phyloP scores from a whole-genome alignment of 2,888 invertebrate species.

The Trichopoda pennipes region DNA sequence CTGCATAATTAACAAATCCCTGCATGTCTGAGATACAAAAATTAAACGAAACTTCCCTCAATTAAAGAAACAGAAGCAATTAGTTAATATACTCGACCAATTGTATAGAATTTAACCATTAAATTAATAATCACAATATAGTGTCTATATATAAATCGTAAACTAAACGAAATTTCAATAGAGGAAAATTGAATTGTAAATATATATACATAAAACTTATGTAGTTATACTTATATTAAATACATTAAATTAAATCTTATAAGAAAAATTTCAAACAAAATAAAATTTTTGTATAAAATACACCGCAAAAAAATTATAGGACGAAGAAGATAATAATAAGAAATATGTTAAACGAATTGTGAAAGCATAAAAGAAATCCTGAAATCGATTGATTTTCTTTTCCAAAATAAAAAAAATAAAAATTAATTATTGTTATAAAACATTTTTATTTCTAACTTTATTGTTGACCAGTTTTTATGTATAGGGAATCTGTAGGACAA shows the following conservation, averaged over 20 bases:
- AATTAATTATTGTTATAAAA: not conserved
- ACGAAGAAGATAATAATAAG: not conserved
- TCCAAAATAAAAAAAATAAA: not conserved
- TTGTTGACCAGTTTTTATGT: conserved; percentile 34
- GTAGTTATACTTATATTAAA: not conserved
- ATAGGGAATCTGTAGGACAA: conserved; percentile 60
- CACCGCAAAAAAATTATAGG: not conserved
- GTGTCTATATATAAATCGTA: not conserved
- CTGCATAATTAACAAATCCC: too few species aligned
- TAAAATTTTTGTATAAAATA: not conserved
- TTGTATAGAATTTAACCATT: conserved; percentile 61
- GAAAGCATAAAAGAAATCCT: too few species aligned
- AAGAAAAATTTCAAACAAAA: not conserved
- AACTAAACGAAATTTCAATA: not conserved
- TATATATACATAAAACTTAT: not conserved
- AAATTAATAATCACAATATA: not conserved
- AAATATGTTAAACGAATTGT: not conserved
- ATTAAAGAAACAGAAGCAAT: conserved; percentile 23
- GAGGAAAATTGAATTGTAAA: not conserved
- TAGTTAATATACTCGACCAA: conserved; percentile 61
- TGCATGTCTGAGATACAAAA: not conserved
- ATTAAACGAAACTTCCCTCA: not conserved
- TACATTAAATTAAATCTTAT: not conserved
- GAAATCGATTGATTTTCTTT: not conserved
- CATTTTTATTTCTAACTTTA: not conserved